phyloP scores from a whole-genome alignment of 2,888 invertebrate species.

The Lasioglossum zephyrum region DNA sequence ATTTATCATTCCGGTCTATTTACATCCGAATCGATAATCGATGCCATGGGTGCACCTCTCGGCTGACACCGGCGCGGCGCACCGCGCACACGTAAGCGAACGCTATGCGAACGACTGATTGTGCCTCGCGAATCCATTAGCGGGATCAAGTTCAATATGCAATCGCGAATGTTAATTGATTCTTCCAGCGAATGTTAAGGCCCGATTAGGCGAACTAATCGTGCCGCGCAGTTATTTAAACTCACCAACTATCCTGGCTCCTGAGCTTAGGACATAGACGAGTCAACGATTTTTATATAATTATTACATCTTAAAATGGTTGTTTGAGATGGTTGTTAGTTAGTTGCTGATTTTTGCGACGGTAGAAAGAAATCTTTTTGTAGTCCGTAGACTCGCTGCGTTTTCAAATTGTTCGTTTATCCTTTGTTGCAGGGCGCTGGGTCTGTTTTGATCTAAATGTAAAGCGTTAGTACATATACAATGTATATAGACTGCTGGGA shows the following conservation, averaged over 20 bases:
- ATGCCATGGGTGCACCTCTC: slow-evolving; percentile 51
- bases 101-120: neutral
- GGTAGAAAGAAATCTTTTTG: neutral
- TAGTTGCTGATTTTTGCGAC: neutral
- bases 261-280: neutral
- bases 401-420: neutral
- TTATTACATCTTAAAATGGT: neutral
- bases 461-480: neutral
- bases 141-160: slow-evolving; percentile 17
- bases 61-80: neutral
- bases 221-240: neutral
- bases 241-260: neutral
- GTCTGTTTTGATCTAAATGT: neutral
- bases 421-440: neutral
- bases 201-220: neutral
- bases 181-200: neutral
- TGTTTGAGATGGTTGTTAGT: neutral
- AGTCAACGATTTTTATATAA: neutral
- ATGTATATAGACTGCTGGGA: too few relatives aligned
- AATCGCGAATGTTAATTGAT: slow-evolving; percentile 13
- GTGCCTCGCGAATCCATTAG: slow-evolving; percentile 1
- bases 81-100: slow-evolving; percentile 18
- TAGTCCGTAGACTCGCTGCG: neutral
- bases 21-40: slow-evolving; percentile 74
- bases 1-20: slow-evolving; percentile 72